A percentile compares a stretch with the other conserved stretches of the same genome.
These are phyloP conservation scores for Acanthurus tractus DNA, from an alignment of 2,797 vertebrate genomes.

Conservation along the genomic window DNA sequence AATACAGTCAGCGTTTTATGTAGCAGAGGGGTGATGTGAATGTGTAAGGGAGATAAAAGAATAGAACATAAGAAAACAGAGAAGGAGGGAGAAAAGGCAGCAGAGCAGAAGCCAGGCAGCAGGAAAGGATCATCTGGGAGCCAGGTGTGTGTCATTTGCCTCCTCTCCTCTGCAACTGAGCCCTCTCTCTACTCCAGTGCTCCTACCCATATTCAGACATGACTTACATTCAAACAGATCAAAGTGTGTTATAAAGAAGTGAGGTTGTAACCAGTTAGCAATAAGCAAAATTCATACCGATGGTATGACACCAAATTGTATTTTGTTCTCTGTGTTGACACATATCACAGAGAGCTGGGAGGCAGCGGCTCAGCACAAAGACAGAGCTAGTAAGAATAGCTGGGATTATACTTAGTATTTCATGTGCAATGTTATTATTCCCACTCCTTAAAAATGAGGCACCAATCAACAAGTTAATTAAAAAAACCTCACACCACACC, in stretches of 20 bases:
- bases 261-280: constrained; percentile 25
- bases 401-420: neutral
- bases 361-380: constrained; percentile 33
- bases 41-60: constrained; percentile 25
- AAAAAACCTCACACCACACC: neutral
- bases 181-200: constrained; percentile 38
- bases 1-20: constrained; percentile 33
- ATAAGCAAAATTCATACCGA: constrained; percentile 19
- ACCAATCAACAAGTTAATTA: neutral
- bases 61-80: constrained; percentile 43
- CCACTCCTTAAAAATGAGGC: neutral
- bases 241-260: constrained; percentile 29
- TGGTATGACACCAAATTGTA: constrained; percentile 18
- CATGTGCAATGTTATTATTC: neutral
- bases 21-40: constrained; percentile 21
- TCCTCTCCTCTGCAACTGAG: constrained; percentile 55
- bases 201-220: constrained; percentile 40
- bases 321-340: constrained; percentile 17
- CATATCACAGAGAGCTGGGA: constrained; percentile 30
- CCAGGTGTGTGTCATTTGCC: constrained; percentile 57
- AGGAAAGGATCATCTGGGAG: constrained; percentile 64
- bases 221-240: constrained; percentile 30
- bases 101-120: constrained; percentile 68
- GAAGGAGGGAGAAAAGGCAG: constrained; percentile 50
- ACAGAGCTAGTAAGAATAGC: constrained; percentile 30